Percentiles rank a stretch among this genome's conserved stretches.
Conservation (phyloP, 2,888 invertebrate genomes). For the Quadroppia sp. region DNA sequence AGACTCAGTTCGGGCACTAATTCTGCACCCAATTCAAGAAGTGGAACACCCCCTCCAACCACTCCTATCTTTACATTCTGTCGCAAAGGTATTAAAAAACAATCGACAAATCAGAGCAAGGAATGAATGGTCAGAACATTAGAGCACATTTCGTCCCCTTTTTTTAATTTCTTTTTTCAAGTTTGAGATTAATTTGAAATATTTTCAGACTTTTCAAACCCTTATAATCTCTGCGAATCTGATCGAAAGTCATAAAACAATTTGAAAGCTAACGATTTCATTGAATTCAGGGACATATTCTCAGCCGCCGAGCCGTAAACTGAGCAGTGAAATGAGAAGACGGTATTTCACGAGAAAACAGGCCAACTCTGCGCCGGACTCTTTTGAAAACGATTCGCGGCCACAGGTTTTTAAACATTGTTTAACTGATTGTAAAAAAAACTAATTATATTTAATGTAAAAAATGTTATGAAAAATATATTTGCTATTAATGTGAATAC, state of each 20-base stretch:
- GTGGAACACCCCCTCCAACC: conserved; percentile 43
- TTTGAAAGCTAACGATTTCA: too few species aligned
- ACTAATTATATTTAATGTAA: not conserved
- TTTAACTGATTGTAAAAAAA: not conserved
- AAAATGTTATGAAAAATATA: too few species aligned
- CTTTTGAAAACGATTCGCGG: conserved; percentile 49
- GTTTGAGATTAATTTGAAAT: too few species aligned
- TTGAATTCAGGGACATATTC: conserved; percentile 28
- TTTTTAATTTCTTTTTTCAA: too few species aligned
- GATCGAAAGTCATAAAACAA: too few species aligned
- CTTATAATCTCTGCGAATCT: too few species aligned
- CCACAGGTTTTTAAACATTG: conserved; percentile 30
- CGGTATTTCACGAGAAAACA: conserved; percentile 52
- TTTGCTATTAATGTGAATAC: too few species aligned
- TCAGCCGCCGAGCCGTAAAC: conserved; percentile 39
- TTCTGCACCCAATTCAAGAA: conserved; percentile 43
- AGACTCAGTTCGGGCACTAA: conserved; percentile 15
- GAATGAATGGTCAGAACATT: too few species aligned
- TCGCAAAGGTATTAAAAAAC: not conserved
- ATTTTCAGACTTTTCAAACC: too few species aligned
- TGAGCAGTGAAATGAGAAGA: conserved; percentile 50
- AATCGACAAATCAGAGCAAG: not conserved
- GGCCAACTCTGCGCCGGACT: conserved; percentile 54
- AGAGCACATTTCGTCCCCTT: too few species aligned
- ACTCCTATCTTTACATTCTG: not conserved